Percentiles rank a stretch among this genome's conserved stretches.
Evolutionary conservation across 1,140 invertebrate genomes (phyloP).

Genomic region (Brachionus angularis): DNA sequence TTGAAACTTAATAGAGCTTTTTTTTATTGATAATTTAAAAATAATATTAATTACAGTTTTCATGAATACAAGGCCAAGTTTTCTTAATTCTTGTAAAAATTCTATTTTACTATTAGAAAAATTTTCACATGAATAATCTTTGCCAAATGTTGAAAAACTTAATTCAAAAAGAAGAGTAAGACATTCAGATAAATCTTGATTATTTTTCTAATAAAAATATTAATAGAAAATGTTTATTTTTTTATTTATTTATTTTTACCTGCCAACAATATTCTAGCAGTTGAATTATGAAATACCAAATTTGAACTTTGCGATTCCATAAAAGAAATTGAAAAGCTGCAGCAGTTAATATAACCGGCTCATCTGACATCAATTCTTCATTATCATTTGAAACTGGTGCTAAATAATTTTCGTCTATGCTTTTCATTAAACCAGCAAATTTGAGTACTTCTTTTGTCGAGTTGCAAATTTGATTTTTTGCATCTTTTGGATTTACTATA

Average conservation of each 20-base stretch:
- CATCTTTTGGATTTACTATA: slow-evolving; percentile 41
- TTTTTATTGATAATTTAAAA: not conserved
- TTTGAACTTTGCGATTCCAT: slow-evolving; percentile 81
- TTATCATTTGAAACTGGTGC: not conserved
- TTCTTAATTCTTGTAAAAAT: slow-evolving; percentile 88
- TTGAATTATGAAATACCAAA: slow-evolving; percentile 92
- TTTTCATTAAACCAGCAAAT: slow-evolving; percentile 41
- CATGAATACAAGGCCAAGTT: slow-evolving; percentile 91
- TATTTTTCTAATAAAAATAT: slow-evolving; percentile 62
- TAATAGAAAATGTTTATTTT: slow-evolving; percentile 17
- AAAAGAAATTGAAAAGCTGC: slow-evolving; percentile 92
- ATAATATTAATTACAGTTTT: slow-evolving; percentile 65
- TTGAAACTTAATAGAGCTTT: slow-evolving; percentile 22
- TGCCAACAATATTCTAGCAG: slow-evolving; percentile 68
- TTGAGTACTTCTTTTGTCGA: slow-evolving; percentile 36
- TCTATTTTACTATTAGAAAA: slow-evolving; percentile 74
- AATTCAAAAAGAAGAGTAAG: slow-evolving; percentile 89
- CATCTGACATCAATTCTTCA: not conserved
- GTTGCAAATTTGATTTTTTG: slow-evolving; percentile 28
- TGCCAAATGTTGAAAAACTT: slow-evolving; percentile 89
- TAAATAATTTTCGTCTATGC: slow-evolving; percentile 1
- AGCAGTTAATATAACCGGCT: slow-evolving; percentile 65
- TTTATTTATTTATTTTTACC: slow-evolving; percentile 17
- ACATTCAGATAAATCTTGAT: slow-evolving; percentile 80
- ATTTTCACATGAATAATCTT: slow-evolving; percentile 92